Conservation (phyloP, 2,888 invertebrate genomes). For the Timandra comae region DNA sequence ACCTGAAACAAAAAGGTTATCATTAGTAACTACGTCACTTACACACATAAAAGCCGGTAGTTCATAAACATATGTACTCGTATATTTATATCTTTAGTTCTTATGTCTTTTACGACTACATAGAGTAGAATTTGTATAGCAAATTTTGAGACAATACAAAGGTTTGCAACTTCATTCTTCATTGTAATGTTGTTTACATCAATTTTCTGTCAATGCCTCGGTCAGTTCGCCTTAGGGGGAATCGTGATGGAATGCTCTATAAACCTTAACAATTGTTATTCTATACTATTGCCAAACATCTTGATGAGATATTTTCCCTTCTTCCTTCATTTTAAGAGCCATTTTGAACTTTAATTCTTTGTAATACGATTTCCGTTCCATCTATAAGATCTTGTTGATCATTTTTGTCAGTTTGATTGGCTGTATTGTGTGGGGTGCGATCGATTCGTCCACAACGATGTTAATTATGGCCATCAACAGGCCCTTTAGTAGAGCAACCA, state of each 20-base stretch:
- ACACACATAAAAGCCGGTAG: too few relatives aligned
- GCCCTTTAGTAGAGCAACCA: constrained; percentile 18
- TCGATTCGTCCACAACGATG: constrained; percentile 28
- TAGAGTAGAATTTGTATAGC: too few relatives aligned
- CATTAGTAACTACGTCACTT: constrained; percentile 4
- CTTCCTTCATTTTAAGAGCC: constrained; percentile 1
- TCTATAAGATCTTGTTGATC: background rate
- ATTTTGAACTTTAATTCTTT: constrained; percentile 2
- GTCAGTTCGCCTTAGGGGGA: constrained; percentile 6
- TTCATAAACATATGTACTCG: too few relatives aligned
- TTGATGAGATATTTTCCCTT: constrained; percentile 7
- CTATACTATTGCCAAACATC: constrained; percentile 16
- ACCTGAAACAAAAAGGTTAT: constrained; percentile 40
- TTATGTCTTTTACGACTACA: too few relatives aligned
- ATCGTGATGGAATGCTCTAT: constrained; percentile 20
- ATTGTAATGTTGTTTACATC: constrained; percentile 2
- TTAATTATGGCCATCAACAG: constrained; percentile 21
- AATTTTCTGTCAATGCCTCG: constrained; percentile 8
- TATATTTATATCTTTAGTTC: too few relatives aligned
- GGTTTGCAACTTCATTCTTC: too few relatives aligned
- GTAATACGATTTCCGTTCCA: constrained; percentile 5
- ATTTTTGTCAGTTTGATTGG: constrained; percentile 35
- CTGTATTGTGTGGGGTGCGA: constrained; percentile 37
- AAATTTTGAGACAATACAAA: too few relatives aligned
- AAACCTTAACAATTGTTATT: constrained; percentile 12